These are phyloP conservation scores for Alouatta palliata DNA, from an alignment of 2,113 vertebrate genomes.

Conservation along the genomic window DNA sequence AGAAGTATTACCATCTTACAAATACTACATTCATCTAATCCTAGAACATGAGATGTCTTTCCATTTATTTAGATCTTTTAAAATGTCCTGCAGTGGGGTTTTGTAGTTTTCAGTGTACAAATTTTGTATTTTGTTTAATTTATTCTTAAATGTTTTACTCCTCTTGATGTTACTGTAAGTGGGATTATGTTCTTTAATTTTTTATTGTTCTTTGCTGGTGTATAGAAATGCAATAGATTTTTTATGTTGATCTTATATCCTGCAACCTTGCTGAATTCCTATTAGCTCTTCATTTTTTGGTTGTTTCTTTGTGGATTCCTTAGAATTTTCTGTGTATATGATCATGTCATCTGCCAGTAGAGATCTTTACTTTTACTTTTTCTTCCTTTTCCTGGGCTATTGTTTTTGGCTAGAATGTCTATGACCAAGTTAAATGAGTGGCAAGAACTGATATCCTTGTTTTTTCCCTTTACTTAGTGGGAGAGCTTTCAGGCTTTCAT, in stretches of 20 bases:
- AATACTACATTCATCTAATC: background rate
- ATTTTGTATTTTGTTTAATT: background rate
- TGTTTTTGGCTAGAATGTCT: background rate
- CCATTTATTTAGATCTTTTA: background rate
- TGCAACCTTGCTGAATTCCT: background rate
- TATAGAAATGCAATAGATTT: background rate
- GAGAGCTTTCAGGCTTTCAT: background rate
- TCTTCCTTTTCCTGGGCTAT: background rate
- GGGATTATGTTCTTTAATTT: slow-evolving; percentile 3
- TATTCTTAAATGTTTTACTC: background rate
- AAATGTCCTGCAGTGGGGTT: background rate
- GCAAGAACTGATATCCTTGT: background rate
- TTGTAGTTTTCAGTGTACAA: background rate
- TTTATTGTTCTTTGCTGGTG: background rate
- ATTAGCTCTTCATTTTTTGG: background rate
- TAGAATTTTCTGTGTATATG: background rate
- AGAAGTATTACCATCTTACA: background rate
- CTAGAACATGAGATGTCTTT: background rate
- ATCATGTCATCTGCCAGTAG: background rate
- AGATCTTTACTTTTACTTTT: background rate
- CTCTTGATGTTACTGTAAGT: background rate
- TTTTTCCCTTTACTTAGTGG: background rate
- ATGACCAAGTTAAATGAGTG: background rate
- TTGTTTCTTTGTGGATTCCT: background rate
- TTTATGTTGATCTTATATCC: background rate